Base-by-base conservation (phyloP, 2,797 vertebrate species). In the Presbytis comata region DNA sequence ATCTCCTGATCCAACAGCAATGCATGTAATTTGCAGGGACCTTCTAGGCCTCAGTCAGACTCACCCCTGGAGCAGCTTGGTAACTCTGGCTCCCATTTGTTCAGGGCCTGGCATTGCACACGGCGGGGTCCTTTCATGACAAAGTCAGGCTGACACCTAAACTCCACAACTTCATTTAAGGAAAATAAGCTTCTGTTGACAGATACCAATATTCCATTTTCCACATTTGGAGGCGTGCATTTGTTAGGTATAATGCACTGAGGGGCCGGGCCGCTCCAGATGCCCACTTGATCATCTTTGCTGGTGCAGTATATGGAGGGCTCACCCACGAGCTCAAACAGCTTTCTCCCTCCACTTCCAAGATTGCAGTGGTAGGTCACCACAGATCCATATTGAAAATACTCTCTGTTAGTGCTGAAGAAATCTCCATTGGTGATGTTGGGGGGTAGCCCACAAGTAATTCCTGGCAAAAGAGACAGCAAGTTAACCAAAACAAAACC, bases 31-130 rank as follows among this genome's bases (percentile, higher is more conserved):
- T 39, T 24, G 8, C 3, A 70, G 26, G 14, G 8, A 10, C 53
- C 79, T 57, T 5, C 36, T 3, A 50, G 41, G 24, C 28, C 55
- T 41, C 28, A 10, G 46, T 10, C 44, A 79, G 4, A 98, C 98
- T 99, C 97, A 98, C 98, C 97, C 44, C n/a, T 75, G 89, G 97
- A 59, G n/a, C 98, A 99, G 87, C 5, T 48, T 0, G 98, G 98
- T 95, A 98, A 13, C 0, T 96, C 74, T 0, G 98, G 98, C 21
- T 30, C 36, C 98, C 98, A 98, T 74, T 53, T 97, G 95, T 97
- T 89, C 9, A 90, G 95, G 3, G 83, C 4, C 0, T 96, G 94
- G 90, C 98, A 99, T 0, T 4, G 90, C 24, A 97, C 75, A 28
- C 46, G 19, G 33, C 26, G 41, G 33, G 57, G 79, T 30, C 98